These are phyloP conservation scores for Semaprochilodus insignis DNA, from an alignment of 2,797 vertebrate genomes.

Conservation along the genomic window DNA sequence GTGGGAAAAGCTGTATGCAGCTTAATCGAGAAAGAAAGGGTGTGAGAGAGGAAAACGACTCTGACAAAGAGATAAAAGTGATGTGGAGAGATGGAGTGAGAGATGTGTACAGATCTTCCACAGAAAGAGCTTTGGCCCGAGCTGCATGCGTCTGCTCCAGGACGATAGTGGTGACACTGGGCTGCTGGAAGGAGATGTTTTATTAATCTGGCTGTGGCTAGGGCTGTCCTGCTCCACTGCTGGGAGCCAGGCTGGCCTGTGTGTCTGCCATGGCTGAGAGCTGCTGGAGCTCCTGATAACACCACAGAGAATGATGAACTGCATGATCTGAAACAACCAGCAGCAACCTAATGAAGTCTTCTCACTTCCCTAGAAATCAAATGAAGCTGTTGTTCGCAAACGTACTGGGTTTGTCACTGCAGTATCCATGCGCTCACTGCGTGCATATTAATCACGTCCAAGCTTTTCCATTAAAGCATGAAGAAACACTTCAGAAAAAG, in stretches of 20 bases:
- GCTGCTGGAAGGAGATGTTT: conserved; percentile 46
- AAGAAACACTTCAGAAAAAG: not conserved
- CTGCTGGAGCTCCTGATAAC: conserved; percentile 40
- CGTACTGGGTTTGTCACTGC: not conserved
- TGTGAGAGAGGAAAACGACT: not conserved
- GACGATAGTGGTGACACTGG: conserved; percentile 21
- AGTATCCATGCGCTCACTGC: not conserved
- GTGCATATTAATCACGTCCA: not conserved
- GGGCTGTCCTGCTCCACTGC: conserved; percentile 34
- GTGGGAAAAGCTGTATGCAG: conserved; percentile 11
- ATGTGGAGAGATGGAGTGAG: not conserved
- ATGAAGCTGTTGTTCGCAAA: not conserved
- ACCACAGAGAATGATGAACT: conserved; percentile 40
- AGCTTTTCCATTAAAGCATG: not conserved
- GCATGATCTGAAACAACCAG: conserved; percentile 19
- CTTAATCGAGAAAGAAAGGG: not conserved
- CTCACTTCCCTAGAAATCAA: not conserved
- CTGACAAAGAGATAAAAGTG: no score
- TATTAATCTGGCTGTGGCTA: conserved; percentile 47
- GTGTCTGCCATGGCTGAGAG: conserved; percentile 38
- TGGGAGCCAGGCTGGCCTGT: conserved; percentile 33
- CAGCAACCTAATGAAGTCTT: conserved; percentile 31
- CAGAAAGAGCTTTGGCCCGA: not conserved
- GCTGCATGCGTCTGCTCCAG: conserved; percentile 3
- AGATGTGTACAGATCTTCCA: not conserved